Percentiles rank a stretch among this genome's conserved stretches.
phyloP scores from a whole-genome alignment of 2,113 vertebrate species.

The Amazona guildingii region DNA sequence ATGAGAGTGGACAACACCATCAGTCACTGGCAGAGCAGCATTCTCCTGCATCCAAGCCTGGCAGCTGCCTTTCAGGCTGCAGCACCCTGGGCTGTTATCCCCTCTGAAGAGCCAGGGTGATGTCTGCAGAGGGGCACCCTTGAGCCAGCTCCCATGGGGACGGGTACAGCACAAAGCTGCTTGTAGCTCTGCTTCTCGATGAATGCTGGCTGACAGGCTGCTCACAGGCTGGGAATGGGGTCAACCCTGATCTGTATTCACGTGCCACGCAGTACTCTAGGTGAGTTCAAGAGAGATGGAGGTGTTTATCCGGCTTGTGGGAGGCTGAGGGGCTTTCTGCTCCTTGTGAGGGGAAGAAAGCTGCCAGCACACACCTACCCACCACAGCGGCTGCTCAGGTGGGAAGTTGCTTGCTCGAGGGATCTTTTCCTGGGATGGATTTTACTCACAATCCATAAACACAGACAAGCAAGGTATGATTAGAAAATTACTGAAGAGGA shows the following conservation, averaged over 20 bases:
- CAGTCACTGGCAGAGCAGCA: background rate
- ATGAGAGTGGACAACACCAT: background rate
- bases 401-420: fast-evolving
- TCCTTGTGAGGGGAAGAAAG: background rate
- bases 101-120: background rate
- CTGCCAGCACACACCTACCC: fast-evolving
- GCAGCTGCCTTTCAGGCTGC: background rate
- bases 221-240: background rate
- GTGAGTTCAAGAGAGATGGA: background rate
- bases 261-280: fast-evolving
- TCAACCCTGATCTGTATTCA: background rate
- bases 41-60: background rate
- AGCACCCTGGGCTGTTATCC: background rate
- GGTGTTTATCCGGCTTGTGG: background rate
- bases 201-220: fast-evolving
- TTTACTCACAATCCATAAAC: background rate
- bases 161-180: background rate
- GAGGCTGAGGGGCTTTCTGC: background rate
- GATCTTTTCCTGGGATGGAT: background rate
- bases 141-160: background rate
- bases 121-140: background rate
- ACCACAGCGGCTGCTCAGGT: background rate
- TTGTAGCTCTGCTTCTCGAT: fast-evolving
- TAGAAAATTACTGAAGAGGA: background rate
- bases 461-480: background rate